Evolutionary conservation across 2,113 vertebrate genomes (phyloP), one percentile per base, ranked within the genome.

Genomic region (Silurus asotus): DNA sequence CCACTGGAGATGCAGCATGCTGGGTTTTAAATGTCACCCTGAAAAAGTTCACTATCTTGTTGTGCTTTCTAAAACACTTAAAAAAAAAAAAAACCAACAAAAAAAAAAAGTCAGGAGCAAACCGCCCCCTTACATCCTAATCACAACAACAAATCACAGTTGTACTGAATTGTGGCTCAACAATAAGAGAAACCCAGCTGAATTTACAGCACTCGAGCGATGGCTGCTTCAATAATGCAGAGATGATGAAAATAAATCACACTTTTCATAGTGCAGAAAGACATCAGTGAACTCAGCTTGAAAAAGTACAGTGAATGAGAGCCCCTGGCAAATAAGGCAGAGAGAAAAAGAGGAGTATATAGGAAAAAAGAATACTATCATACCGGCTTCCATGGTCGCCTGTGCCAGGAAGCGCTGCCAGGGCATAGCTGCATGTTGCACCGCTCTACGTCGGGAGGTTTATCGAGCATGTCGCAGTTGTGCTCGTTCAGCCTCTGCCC

Each of bases 321-420:
- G 64, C 87, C 88, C 69, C 76, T 83, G 64, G 83, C 83, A 86
- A 79, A 58, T 37, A 37, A 37, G 37, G 55, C 56, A 56, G 61
- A 53, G 37, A 79, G 8, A 83, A 59, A 59, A 7, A 37, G 76
- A 79, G 45, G 28, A 45, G 28, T 65, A 25, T 81, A 20, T 81
- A 65, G 85, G 25, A 49, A 84, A 83, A 82, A 87, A 91, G 89
- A 95, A 92, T 88, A 89, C 95, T 97, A 97, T 97, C 97, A 92
- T 98, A 98, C 97, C 97, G 94, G 96, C 93, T 97, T 97, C 98
- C 98, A 99, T 0, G 96, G 95, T 93, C 93, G 96, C 93, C 96
- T 96, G 92, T 96, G 96, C 97, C 98, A 99, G 91, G 96, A 94
- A 86, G 95, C 96, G 25, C 95, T 95, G 91, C 94, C 96, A 72